These are phyloP conservation scores for Euthynnus affinis DNA, from an alignment of 2,797 vertebrate species.

Conservation along the genomic window DNA sequence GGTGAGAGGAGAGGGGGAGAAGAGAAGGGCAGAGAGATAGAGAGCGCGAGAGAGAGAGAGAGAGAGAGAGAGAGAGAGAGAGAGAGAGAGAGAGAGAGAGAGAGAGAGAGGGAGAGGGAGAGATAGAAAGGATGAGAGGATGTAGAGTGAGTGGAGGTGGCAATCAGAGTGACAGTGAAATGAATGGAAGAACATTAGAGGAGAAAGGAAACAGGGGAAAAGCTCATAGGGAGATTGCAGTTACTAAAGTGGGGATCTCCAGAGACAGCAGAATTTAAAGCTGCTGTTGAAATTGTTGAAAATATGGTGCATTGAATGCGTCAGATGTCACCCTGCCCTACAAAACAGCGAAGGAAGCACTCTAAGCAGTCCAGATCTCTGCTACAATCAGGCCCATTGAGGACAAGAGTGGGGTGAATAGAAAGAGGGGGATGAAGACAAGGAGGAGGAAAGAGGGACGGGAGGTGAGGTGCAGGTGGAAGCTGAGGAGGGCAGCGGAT, in stretches of 20 bases:
- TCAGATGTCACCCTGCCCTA: conserved; percentile 51
- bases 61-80: neutral
- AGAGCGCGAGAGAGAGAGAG: neutral
- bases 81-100: neutral
- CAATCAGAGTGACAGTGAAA: conserved; percentile 57
- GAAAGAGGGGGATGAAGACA: conserved; percentile 24
- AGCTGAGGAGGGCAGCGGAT: conserved; percentile 45
- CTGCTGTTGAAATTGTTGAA: conserved; percentile 53
- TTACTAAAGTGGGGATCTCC: conserved; percentile 48
- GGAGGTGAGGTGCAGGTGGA: conserved; percentile 37
- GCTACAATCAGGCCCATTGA: conserved; percentile 53
- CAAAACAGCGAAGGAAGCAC: conserved; percentile 38
- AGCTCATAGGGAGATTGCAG: conserved; percentile 47
- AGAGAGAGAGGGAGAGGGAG: too few species aligned
- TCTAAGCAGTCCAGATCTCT: conserved; percentile 20
- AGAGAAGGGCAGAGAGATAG: conserved; percentile 16
- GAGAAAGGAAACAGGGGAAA: conserved; percentile 14
- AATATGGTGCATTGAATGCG: conserved; percentile 27
- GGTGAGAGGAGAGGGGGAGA: conserved; percentile 47
- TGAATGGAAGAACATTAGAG: conserved; percentile 55
- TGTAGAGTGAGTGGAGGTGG: conserved; percentile 48
- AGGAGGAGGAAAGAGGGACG: conserved; percentile 21
- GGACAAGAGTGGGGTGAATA: conserved; percentile 26
- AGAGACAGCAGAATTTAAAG: conserved; percentile 48
- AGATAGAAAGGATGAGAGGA: conserved; percentile 44